Evolutionary conservation across 2,888 invertebrate species (phyloP).

Genomic region (Tromatobia lineatoria): DNA sequence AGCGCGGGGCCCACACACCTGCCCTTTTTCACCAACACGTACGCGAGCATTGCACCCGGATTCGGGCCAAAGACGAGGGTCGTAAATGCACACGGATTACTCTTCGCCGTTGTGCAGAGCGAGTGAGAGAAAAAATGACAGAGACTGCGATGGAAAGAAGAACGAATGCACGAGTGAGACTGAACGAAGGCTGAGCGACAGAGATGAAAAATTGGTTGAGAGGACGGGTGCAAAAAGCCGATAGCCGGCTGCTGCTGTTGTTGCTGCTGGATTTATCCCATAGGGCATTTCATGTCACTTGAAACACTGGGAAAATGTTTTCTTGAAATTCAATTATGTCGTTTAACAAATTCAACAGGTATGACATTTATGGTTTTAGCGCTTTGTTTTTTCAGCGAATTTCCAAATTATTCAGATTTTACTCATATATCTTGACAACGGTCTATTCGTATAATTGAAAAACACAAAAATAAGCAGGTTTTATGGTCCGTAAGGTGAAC

Average conservation of each 20-base stretch:
- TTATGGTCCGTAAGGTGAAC: no score
- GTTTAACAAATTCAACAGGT: no score
- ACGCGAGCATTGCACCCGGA: constrained; percentile 63
- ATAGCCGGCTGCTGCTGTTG: constrained; percentile 76
- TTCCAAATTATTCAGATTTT: no score
- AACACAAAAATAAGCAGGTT: no score
- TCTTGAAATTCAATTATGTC: no score
- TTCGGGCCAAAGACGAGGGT: constrained; percentile 75
- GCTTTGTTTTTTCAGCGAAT: no score
- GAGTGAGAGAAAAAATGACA: constrained; percentile 63
- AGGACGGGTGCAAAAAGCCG: constrained; percentile 73
- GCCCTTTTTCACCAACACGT: constrained; percentile 65
- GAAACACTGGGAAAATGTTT: no score
- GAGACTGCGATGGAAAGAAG: constrained; percentile 42
- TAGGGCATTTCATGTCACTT: not conserved
- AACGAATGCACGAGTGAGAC: constrained; percentile 26
- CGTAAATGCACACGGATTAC: constrained; percentile 82
- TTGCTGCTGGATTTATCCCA: constrained; percentile 11
- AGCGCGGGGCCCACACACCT: constrained; percentile 66
- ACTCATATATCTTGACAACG: no score
- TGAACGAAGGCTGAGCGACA: constrained; percentile 51
- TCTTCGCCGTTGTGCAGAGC: constrained; percentile 72
- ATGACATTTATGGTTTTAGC: no score
- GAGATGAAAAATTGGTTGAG: constrained; percentile 70
- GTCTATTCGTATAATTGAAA: no score